Conservation (phyloP, 2,113 vertebrate genomes). For the Channa maculata region DNA sequence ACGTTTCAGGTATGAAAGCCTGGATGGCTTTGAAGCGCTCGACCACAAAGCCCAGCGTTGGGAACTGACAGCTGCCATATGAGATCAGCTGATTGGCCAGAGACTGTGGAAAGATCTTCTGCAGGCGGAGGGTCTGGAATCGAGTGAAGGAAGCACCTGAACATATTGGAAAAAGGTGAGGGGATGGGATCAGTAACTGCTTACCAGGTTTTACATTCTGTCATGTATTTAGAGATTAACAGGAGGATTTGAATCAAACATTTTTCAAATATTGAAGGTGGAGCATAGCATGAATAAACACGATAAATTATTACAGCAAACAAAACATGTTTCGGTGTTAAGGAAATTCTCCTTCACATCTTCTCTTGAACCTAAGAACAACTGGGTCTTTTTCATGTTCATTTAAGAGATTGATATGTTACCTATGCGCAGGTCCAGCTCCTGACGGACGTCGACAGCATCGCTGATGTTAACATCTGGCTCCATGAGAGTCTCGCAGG, state of each 20-base stretch:
- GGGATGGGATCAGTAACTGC: not conserved
- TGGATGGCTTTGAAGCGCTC: conserved; percentile 99
- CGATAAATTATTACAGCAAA: too few relatives aligned
- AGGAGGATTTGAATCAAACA: too few relatives aligned
- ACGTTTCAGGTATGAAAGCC: conserved; percentile 95
- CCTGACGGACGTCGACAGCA: conserved; percentile 94
- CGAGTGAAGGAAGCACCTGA: conserved; percentile 98
- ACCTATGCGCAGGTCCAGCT: conserved; percentile 97
- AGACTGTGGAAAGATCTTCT: conserved; percentile 91
- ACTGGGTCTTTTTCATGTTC: too few relatives aligned
- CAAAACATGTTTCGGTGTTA: too few relatives aligned
- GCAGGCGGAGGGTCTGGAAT: conserved; percentile 95
- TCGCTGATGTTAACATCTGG: conserved; percentile 89
- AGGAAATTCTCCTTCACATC: too few relatives aligned
- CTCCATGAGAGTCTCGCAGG: conserved; percentile 90
- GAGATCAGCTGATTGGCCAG: conserved; percentile 96
- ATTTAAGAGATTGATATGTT: not conserved
- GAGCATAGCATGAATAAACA: too few relatives aligned
- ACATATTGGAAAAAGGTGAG: not conserved
- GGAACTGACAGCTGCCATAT: conserved; percentile 99
- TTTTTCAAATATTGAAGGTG: too few relatives aligned
- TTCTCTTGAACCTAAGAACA: too few relatives aligned
- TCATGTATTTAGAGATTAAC: too few relatives aligned
- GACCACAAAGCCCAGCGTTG: conserved; percentile 96
- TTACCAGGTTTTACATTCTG: too few relatives aligned